These are phyloP conservation scores for Sebastes steindachneri DNA, from an alignment of 2,797 vertebrate species.

Conservation along the genomic window DNA sequence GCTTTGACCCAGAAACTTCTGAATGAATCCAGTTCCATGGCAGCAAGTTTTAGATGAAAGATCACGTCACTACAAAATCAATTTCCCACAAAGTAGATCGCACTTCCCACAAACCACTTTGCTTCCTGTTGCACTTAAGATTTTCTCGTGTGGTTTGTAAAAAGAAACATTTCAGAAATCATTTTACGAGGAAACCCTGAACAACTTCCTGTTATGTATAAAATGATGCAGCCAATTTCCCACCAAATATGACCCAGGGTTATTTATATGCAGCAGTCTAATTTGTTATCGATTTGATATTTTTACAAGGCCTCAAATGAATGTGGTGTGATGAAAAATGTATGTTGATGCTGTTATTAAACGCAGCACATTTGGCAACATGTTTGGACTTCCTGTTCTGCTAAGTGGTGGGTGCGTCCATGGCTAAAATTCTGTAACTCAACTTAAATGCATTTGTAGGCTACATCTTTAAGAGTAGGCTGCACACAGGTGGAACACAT, in stretches of 20 bases:
- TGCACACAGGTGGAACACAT: not conserved
- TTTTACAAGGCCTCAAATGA: not conserved
- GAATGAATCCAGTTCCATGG: not conserved
- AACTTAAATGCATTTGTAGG: not conserved
- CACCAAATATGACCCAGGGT: not conserved
- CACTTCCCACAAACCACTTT: not conserved
- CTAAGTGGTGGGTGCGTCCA: not conserved
- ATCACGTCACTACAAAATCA: not conserved
- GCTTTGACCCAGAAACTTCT: not conserved
- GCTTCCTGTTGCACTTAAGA: not conserved
- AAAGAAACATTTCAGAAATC: not conserved
- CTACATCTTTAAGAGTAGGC: not conserved
- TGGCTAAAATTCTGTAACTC: not conserved
- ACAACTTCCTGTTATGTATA: conserved; percentile 11
- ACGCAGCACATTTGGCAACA: not conserved
- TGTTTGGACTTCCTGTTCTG: not conserved
- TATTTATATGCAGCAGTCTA: not conserved
- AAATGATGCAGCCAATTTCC: not conserved
- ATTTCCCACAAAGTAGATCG: not conserved
- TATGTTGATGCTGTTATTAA: not conserved
- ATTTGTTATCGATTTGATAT: not conserved
- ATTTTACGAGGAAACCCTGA: not conserved
- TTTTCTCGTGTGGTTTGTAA: not conserved
- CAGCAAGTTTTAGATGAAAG: not conserved
- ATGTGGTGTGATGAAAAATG: not conserved